Percentiles rank a stretch among this genome's conserved stretches.
phyloP scores from a whole-genome alignment of 2,888 invertebrate species.

The Limnephilus marmoratus region DNA sequence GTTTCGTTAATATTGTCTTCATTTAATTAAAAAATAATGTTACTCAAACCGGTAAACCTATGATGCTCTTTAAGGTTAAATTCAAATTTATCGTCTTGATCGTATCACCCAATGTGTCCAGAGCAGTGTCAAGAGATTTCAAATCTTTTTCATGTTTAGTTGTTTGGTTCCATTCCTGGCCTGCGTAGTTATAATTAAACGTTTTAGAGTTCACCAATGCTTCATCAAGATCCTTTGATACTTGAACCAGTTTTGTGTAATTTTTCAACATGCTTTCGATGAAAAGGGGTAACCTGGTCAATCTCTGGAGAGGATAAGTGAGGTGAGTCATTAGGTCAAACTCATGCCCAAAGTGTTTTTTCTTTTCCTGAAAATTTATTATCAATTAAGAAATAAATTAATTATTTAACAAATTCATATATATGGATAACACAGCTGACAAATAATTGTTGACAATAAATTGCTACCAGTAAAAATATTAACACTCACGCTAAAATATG shows the following conservation, averaged over 20 bases:
- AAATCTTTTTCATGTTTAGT: neutral
- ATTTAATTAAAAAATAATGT: neutral
- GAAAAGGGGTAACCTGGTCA: conserved; percentile 8
- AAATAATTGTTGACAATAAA: neutral
- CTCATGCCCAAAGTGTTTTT: neutral
- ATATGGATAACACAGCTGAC: neutral
- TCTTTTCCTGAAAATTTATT: neutral
- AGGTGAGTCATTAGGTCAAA: neutral
- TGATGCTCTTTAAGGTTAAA: neutral
- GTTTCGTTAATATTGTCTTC: too few relatives aligned
- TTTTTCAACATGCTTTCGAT: conserved; percentile 4
- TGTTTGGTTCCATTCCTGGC: neutral
- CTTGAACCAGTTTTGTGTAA: neutral
- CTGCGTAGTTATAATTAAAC: too few relatives aligned
- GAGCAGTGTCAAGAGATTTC: neutral
- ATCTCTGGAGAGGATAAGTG: conserved; percentile 7
- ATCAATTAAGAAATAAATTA: too few relatives aligned
- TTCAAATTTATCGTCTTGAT: neutral
- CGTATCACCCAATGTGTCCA: neutral
- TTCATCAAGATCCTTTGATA: neutral
- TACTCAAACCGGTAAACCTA: neutral
- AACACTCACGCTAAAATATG: conserved; percentile 11
- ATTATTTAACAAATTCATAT: neutral
- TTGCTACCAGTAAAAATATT: neutral
- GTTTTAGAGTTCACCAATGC: neutral